A percentile compares a stretch with the other conserved stretches of the same genome.
phyloP scores from a whole-genome alignment of 2,113 vertebrate genomes.

The Neogale vison region DNA sequence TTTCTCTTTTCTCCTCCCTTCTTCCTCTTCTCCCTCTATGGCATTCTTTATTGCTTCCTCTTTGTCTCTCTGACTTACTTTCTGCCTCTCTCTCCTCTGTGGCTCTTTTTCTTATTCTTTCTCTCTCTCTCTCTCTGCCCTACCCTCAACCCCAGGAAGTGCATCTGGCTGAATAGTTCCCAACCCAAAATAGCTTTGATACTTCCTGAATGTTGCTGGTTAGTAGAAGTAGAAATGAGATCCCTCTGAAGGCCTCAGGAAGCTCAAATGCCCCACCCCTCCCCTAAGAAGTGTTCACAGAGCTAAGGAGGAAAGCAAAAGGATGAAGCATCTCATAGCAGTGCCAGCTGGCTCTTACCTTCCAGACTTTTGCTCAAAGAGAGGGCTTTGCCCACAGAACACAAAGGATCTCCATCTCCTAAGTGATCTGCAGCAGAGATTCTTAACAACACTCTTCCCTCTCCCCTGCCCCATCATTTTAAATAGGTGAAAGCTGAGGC shows the following conservation, averaged over 20 bases:
- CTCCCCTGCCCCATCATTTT: not conserved
- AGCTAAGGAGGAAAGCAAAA: not conserved
- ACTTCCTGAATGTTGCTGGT: not conserved
- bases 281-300: not conserved
- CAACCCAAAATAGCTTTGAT: conserved; percentile 41
- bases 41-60: not conserved
- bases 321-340: not conserved
- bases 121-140: not conserved
- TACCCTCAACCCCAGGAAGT: not conserved
- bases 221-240: conserved; percentile 10
- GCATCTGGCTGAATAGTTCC: conserved; percentile 8
- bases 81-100: not conserved
- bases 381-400: not conserved
- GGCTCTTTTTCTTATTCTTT: not conserved
- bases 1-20: not conserved
- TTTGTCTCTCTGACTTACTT: not conserved
- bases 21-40: not conserved
- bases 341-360: not conserved
- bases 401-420: conserved; percentile 15
- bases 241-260: not conserved
- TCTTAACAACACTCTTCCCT: not conserved
- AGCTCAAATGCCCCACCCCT: not conserved
- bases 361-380: not conserved
- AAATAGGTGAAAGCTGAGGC: not conserved
- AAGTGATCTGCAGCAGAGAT: not conserved